Evolutionary conservation across 2,113 vertebrate species (phyloP), one percentile per base, ranked within the genome.

Genomic region (Osmerus mordax): DNA sequence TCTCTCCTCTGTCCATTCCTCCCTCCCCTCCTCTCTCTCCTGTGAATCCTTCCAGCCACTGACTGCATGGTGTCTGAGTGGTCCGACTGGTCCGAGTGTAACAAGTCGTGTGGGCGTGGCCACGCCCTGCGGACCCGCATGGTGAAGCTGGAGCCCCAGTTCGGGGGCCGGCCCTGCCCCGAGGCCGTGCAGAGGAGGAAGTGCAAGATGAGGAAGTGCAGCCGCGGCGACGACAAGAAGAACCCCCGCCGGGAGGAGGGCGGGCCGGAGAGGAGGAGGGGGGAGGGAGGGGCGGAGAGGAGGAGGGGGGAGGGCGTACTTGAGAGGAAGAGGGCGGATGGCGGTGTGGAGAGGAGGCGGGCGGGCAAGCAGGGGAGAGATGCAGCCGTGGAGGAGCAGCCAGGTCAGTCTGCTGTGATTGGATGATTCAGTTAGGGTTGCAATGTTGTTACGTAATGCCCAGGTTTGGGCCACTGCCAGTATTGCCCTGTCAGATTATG

Each of bases 11-110:
- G 21, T 21, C 21, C 21, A 21, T 21, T 6, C 21, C 9, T 56
- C 11, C 9, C 19, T 62, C 28, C 41, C 13, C 51, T 16, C 23
- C 21, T 25, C 25, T 15, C n/a, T 25, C 18, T 13, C 28, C 23
- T 28, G 0, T 11, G 51, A 74, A 11, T 78, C 68, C 76, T 52
- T 72, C 60, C 84, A 98, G 97, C 96, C 28, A 90, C 93, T 0
- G 92, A 96, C 90, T 98, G 96, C 73, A 96, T 97, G 87, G 86
- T 98, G 47, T 95, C 93, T 0, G 96, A 97, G 67, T 97, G 95
- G 96, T 94, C 96, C 2, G 92, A 94, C 63, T 99, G 97, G 97
- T 96, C 96, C 0, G 94, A 96, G 85, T 98, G 97, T 87, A 97
- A 97, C 70, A 99, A 97, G 78, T 97, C 95, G 0, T 99, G 96